Base-by-base conservation (phyloP, 2,113 vertebrate species). In the Camarhynchus parvulus region DNA sequence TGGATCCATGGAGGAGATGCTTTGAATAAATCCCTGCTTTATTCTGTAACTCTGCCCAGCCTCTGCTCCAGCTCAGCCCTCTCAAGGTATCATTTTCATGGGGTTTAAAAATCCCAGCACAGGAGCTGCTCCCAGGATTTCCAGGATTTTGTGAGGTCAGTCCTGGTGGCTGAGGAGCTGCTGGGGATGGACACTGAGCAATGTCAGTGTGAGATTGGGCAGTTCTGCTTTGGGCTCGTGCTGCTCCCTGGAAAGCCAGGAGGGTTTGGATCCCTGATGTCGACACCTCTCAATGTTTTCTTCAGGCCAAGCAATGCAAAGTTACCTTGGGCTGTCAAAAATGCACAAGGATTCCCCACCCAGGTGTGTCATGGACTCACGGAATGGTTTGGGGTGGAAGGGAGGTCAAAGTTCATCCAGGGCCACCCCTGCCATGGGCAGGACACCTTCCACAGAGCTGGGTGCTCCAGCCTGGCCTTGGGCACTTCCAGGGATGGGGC, bases 161-260 rank as follows among this genome's bases (percentile, higher is more conserved):
- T 11, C 18, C 55, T 25, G 2, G 6, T 5, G 52, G 33, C 35
- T 42, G 18, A 46, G 63, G 55, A 50, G n/a, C 1, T 8, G 59
- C 20, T 15, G 47, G 53, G 4, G 52, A 28, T 12, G 50, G 35
- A 18, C 41, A 10, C 3, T 0, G 4, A 8, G 30, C 15, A 49
- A n/a, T 41, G 42, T 1, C 1, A 5, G n/a, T 1, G 10, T 1
- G 31, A 52, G 33, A 10, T 0, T 28, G 67, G n/a, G 1, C 16
- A 37, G 35, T 4, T 42, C 47, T 7, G 2, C 0, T 22, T 4
- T 0, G n/a, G 42, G 33, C 11, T 83, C 5, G 0, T 2, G 24
- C 24, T 16, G 46, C 44, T 63, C 30, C 50, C 19, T 23, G 13
- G 31, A 25, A 53, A 52, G 11, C 11, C 7, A 4, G 28, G 5